A percentile compares a stretch with the other conserved stretches of the same genome.
phyloP scores from a whole-genome alignment of 2,113 vertebrate genomes.

The Pelecanoides urinatrix region DNA sequence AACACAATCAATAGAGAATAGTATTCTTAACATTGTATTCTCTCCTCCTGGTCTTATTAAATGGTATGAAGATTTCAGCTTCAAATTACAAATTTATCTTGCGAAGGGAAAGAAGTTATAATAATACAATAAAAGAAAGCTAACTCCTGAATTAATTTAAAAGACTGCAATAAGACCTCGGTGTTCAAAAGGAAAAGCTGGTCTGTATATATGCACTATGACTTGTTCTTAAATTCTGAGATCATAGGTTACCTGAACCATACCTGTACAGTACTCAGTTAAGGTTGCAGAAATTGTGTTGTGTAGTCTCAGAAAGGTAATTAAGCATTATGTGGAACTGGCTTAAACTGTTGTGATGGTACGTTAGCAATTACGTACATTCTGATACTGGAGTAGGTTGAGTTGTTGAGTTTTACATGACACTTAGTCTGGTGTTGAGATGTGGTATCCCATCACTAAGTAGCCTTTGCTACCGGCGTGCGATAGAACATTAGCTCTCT shows the following conservation, averaged over 20 bases:
- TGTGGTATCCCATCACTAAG: background rate
- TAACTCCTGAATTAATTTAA: background rate
- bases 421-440: background rate
- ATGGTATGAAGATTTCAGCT: background rate
- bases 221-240: background rate
- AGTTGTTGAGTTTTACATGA: background rate
- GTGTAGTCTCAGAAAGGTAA: background rate
- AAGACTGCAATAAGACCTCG: background rate
- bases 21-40: background rate
- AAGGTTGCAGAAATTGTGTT: background rate
- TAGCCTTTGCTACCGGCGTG: background rate
- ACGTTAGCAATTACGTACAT: background rate
- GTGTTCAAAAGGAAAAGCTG: background rate
- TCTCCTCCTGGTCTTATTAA: background rate
- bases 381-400: background rate
- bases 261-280: background rate
- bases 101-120: background rate
- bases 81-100: background rate
- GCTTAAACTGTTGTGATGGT: background rate
- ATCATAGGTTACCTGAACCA: background rate
- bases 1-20: background rate
- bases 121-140: background rate
- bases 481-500: background rate
- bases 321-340: background rate
- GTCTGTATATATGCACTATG: background rate